These are phyloP conservation scores for Amphipyra tragopoginis DNA, from an alignment of 2,888 invertebrate species.

Conservation along the genomic window DNA sequence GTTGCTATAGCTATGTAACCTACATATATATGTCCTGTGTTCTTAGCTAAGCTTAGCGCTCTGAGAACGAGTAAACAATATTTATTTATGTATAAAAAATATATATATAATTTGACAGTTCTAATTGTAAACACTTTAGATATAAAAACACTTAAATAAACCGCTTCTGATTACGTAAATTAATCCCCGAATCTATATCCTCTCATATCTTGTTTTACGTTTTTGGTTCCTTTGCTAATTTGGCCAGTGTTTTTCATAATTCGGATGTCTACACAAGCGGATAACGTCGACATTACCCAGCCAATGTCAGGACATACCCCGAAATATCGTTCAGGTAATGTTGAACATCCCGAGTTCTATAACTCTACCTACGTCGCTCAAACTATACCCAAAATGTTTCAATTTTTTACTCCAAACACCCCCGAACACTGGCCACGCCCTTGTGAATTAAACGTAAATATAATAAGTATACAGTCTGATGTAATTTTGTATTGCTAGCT, in stretches of 20 bases:
- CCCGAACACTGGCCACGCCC: conserved; percentile 66
- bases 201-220: conserved; percentile 37
- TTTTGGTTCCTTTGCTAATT: conserved; percentile 48
- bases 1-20: conserved; percentile 85
- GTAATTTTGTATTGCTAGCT: conserved; percentile 89
- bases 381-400: conserved; percentile 35
- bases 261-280: conserved; percentile 5
- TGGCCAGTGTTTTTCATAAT: conserved; percentile 55
- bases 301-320: conserved; percentile 13
- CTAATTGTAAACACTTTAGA: conserved; percentile 61
- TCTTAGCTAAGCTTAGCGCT: conserved; percentile 88
- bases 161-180: conserved; percentile 56
- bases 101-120: conserved; percentile 58
- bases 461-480: conserved; percentile 79
- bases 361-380: conserved; percentile 31
- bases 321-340: conserved; percentile 1
- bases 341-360: conserved; percentile 16
- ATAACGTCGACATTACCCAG: conserved; percentile 29
- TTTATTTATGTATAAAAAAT: conserved; percentile 69
- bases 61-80: conserved; percentile 81
- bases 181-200: conserved; percentile 36
- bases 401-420: conserved; percentile 27
- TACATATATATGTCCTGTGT: conserved; percentile 83
- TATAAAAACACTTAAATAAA: conserved; percentile 58
- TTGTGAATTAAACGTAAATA: conserved; percentile 59